Evolutionary conservation across 2,888 invertebrate genomes (phyloP).

Genomic region (Aleiodes testaceus): DNA sequence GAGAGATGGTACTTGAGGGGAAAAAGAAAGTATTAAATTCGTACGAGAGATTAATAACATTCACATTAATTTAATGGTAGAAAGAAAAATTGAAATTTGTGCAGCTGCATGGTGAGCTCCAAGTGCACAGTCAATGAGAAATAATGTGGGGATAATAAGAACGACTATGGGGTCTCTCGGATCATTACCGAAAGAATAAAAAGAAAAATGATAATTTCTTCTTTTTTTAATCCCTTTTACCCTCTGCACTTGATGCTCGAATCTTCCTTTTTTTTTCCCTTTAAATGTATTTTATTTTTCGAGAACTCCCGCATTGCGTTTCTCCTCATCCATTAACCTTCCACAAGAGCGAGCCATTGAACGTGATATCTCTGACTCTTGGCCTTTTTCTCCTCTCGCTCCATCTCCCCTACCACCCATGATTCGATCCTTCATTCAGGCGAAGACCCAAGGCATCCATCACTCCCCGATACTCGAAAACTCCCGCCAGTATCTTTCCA

Average conservation of each 20-base stretch:
- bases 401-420: not conserved
- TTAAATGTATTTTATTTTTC: not conserved
- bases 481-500: constrained; percentile 39
- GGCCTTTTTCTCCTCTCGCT: constrained; percentile 1
- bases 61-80: not conserved
- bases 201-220: not conserved
- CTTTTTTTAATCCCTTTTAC: not conserved
- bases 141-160: not conserved
- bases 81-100: not conserved
- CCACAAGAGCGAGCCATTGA: constrained; percentile 1
- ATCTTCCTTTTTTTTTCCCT: not conserved
- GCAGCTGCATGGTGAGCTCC: not conserved
- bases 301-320: not conserved
- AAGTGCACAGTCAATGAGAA: not conserved
- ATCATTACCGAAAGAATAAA: not conserved
- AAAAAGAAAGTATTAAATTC: not conserved
- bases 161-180: not conserved
- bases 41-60: constrained; percentile 1
- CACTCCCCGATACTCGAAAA: not conserved
- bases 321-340: constrained; percentile 6
- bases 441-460: not conserved
- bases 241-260: not conserved
- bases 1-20: not conserved
- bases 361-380: constrained; percentile 11
- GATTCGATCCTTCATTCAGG: not conserved